Conservation (phyloP, 2,797 vertebrate genomes). For the Rhynchotus rufescens region DNA sequence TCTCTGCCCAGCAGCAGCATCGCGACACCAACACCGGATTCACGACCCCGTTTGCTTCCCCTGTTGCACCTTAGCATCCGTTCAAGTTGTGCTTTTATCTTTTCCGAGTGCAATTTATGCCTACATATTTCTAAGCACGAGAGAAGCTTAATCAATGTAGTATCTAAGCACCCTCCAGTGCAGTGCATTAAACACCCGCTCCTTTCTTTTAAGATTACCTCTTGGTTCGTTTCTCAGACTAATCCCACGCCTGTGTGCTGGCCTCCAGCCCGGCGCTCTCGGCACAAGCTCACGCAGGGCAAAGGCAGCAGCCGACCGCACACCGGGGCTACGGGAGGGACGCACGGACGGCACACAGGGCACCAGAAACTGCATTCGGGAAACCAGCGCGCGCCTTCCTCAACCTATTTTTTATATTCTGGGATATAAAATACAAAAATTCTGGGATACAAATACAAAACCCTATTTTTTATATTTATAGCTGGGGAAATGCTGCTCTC, state of each 20-base stretch:
- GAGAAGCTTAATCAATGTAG: neutral
- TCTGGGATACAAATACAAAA: too few relatives aligned
- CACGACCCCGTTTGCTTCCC: fast-evolving
- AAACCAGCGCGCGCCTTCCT: neutral
- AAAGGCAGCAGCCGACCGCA: neutral
- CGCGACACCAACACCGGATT: neutral
- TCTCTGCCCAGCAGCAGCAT: fast-evolving
- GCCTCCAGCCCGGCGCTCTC: neutral
- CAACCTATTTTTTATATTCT: neutral
- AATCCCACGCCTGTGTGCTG: neutral
- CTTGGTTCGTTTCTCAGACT: neutral
- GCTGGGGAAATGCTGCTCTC: neutral
- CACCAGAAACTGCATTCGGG: neutral
- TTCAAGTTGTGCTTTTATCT: too few relatives aligned
- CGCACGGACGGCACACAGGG: fast-evolving
- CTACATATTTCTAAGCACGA: neutral
- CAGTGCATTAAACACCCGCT: neutral
- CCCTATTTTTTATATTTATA: too few relatives aligned
- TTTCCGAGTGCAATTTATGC: neutral
- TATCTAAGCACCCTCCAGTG: neutral
- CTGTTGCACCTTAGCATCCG: neutral
- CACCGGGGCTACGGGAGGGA: neutral
- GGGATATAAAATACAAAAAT: too few relatives aligned
- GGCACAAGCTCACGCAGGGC: neutral
- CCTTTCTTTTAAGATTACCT: neutral